A percentile compares a stretch with the other conserved stretches of the same genome.
Conservation (phyloP, 2,888 invertebrate species). For the Oegoconia quadripuncta region DNA sequence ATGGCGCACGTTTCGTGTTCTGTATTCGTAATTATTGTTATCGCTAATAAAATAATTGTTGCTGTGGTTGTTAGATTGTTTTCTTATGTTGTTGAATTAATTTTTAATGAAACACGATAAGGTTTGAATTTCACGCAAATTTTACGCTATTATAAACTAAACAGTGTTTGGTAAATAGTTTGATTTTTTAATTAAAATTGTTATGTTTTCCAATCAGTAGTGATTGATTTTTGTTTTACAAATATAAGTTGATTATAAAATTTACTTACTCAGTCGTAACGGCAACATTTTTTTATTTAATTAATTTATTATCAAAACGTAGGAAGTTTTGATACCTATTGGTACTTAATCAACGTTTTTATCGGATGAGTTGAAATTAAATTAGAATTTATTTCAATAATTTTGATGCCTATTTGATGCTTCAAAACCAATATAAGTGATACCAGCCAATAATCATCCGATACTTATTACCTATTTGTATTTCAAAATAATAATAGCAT, state of each 20-base stretch:
- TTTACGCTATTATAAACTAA: conserved; percentile 70
- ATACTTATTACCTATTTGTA: too few species aligned
- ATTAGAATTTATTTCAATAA: too few species aligned
- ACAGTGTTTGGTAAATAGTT: conserved; percentile 73
- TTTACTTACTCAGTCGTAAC: conserved; percentile 5
- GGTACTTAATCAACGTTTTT: too few species aligned
- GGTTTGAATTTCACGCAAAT: conserved; percentile 72
- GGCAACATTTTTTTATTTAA: neutral
- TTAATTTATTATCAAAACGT: neutral
- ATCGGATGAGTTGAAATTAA: too few species aligned
- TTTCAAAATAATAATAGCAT: too few species aligned
- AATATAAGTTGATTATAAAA: conserved; percentile 21
- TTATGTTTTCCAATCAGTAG: conserved; percentile 41
- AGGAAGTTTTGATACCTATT: too few species aligned
- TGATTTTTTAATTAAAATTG: conserved; percentile 73
- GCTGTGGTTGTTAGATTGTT: conserved; percentile 28
- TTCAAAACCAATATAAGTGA: too few species aligned
- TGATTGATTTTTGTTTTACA: conserved; percentile 62
- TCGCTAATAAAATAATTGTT: conserved; percentile 52
- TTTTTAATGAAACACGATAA: conserved; percentile 66
- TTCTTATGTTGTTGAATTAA: conserved; percentile 48
- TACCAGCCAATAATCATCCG: too few species aligned
- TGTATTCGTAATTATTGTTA: conserved; percentile 41
- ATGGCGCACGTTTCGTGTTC: conserved; percentile 32
- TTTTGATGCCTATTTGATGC: too few species aligned